Evolutionary conservation across 2,797 vertebrate genomes (phyloP).

Genomic region (Enteromius treurensis): DNA sequence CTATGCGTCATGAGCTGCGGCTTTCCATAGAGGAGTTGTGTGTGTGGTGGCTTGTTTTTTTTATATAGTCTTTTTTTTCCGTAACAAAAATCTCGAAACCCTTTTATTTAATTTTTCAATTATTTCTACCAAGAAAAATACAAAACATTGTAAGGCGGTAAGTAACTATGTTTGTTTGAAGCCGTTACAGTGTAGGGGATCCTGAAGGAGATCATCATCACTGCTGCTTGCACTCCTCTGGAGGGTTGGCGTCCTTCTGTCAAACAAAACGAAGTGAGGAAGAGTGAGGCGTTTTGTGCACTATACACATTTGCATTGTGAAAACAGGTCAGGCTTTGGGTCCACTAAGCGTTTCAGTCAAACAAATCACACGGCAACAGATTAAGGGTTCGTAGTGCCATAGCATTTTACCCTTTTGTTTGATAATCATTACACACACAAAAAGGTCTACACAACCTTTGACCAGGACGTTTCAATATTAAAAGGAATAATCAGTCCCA

Average conservation of each 20-base stretch:
- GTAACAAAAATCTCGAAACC: slow-evolving; percentile 88
- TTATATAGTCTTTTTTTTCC: slow-evolving; percentile 58
- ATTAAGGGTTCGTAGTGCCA: background rate
- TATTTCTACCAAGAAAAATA: slow-evolving; percentile 97
- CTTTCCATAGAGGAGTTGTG: slow-evolving; percentile 75
- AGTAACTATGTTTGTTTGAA: slow-evolving; percentile 93
- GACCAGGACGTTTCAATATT: background rate
- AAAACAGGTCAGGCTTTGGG: background rate
- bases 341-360: background rate
- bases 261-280: slow-evolving; percentile 61
- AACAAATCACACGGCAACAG: background rate
- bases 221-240: slow-evolving; percentile 98
- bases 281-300: background rate
- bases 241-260: slow-evolving; percentile 95
- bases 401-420: background rate
- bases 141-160: slow-evolving; percentile 99
- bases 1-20: slow-evolving; percentile 86
- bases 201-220: slow-evolving; percentile 90
- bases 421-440: slow-evolving; percentile 15
- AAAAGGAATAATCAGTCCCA: no score
- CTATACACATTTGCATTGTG: no score
- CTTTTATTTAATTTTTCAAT: slow-evolving; percentile 77
- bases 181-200: slow-evolving; percentile 96
- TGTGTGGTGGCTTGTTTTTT: slow-evolving; percentile 67
- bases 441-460: background rate